Percentiles rank a stretch among this genome's conserved stretches.
phyloP scores from a whole-genome alignment of 2,113 vertebrate species.

The Lota lota region DNA sequence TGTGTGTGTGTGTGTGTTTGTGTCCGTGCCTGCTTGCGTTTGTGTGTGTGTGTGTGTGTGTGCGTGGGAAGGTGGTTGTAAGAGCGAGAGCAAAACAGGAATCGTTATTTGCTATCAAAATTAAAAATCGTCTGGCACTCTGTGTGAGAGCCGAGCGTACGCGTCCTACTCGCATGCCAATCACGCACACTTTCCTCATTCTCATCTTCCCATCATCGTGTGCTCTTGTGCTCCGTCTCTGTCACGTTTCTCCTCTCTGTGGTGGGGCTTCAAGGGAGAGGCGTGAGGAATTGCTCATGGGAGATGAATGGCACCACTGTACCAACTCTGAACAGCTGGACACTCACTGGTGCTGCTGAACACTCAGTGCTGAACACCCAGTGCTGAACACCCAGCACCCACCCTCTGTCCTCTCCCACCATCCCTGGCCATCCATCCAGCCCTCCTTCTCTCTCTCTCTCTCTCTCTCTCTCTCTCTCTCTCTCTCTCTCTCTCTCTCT shows the following conservation, averaged over 20 bases:
- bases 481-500: background rate
- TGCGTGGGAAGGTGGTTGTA: too few species aligned
- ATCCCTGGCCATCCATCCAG: background rate
- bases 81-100: too few species aligned
- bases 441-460: constrained; percentile 1
- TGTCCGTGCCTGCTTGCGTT: too few species aligned
- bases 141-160: background rate
- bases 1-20: too few species aligned
- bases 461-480: background rate
- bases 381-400: too few species aligned
- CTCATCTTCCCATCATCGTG: constrained; percentile 34
- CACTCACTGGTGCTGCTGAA: too few species aligned
- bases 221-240: constrained; percentile 6
- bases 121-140: too few species aligned
- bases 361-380: too few species aligned
- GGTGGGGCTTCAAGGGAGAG: constrained; percentile 20
- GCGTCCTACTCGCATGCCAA: constrained; percentile 25
- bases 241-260: constrained; percentile 30
- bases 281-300: constrained; percentile 51
- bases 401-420: background rate
- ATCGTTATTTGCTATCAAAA: too few species aligned
- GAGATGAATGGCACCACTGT: constrained; percentile 67
- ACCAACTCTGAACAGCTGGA: constrained; percentile 48
- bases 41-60: too few species aligned
- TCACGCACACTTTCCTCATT: constrained; percentile 40